These are phyloP conservation scores for Drosophila arizonae DNA, from an alignment of 1,140 invertebrate genomes.

Conservation along the genomic window DNA sequence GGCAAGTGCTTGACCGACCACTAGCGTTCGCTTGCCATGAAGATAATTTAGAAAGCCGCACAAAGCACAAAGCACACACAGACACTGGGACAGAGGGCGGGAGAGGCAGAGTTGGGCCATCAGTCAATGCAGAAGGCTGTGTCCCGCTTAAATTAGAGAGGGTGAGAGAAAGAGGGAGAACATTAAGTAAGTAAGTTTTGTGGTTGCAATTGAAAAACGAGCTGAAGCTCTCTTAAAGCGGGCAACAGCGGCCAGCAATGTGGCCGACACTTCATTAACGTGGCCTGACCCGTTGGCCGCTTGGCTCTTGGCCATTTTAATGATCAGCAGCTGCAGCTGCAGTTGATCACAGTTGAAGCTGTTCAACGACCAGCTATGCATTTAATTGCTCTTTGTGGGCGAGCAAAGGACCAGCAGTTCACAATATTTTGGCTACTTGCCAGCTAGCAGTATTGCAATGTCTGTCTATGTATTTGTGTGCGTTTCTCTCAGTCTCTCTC, in stretches of 20 bases:
- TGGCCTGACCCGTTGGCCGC: background rate
- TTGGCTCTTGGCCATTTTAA: conserved; percentile 41
- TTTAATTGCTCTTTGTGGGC: conserved; percentile 49
- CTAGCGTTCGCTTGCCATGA: conserved; percentile 26
- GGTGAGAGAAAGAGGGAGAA: no score
- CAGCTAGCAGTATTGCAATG: conserved; percentile 28
- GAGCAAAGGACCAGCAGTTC: conserved; percentile 6
- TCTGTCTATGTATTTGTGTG: conserved; percentile 10
- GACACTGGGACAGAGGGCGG: conserved; percentile 1
- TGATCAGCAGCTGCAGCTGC: conserved; percentile 38
- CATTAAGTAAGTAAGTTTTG: conserved; percentile 41
- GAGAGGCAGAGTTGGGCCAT: conserved; percentile 9
- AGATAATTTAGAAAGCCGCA: conserved; percentile 53
- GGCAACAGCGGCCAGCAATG: conserved; percentile 6
- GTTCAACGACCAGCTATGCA: conserved; percentile 20
- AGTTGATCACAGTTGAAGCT: conserved; percentile 32
- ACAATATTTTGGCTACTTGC: conserved; percentile 49
- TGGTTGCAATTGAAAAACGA: conserved; percentile 42
- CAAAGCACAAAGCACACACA: conserved; percentile 32
- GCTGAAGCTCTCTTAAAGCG: conserved; percentile 14
- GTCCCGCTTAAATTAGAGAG: conserved; percentile 40
- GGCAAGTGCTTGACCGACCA: conserved; percentile 47
- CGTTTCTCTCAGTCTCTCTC: background rate
- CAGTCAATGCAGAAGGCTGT: conserved; percentile 26
- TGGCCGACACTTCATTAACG: conserved; percentile 42